A percentile compares a stretch with the other conserved stretches of the same genome.
phyloP scores from a whole-genome alignment of 1,140 invertebrate genomes.

The Heliconius hermathena region DNA sequence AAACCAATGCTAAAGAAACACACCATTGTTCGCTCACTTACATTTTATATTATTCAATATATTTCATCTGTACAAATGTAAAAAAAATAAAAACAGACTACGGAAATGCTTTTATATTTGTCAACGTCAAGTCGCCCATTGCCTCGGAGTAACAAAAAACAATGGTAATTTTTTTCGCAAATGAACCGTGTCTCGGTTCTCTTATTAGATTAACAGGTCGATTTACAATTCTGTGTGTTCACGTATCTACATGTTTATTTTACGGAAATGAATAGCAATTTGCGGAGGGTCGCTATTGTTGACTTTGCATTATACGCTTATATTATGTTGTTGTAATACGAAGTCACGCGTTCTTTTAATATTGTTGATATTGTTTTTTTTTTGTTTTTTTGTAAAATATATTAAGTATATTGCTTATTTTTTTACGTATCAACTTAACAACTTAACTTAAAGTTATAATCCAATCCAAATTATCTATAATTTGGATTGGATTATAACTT shows the following conservation, averaged over 20 bases:
- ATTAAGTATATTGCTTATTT: too few species aligned
- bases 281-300: conserved; percentile 65
- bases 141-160: conserved; percentile 53
- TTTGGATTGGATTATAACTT: too few species aligned
- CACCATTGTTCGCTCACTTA: background rate
- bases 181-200: conserved; percentile 72
- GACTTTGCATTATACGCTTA: conserved; percentile 57
- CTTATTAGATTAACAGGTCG: conserved; percentile 80
- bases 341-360: conserved; percentile 14
- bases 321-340: background rate
- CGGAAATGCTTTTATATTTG: conserved; percentile 76
- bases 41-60: conserved; percentile 12
- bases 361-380: background rate
- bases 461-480: too few species aligned
- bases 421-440: too few species aligned
- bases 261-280: conserved; percentile 79
- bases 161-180: conserved; percentile 74
- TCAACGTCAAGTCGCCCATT: conserved; percentile 71
- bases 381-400: background rate
- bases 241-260: conserved; percentile 75
- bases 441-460: too few species aligned
- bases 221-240: conserved; percentile 78
- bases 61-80: conserved; percentile 73
- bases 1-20: background rate
- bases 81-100: conserved; percentile 58